Conservation (phyloP, 2,888 invertebrate species). For the Mythimna ferrago region DNA sequence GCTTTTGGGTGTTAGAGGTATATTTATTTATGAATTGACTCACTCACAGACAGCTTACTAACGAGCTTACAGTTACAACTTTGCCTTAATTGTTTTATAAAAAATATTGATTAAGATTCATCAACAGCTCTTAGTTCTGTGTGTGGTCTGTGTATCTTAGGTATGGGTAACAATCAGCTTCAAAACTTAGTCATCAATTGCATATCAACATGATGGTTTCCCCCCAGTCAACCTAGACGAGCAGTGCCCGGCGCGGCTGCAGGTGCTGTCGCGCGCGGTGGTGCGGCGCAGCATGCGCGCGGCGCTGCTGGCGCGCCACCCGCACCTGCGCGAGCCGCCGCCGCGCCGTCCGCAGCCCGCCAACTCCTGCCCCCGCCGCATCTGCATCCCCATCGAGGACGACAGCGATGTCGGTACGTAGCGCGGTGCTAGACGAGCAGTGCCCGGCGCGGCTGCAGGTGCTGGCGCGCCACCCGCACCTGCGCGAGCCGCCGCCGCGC, state of each 20-base stretch:
- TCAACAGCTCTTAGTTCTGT: too few species aligned
- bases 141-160: too few species aligned
- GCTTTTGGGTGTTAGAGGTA: too few species aligned
- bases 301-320: conserved; percentile 74
- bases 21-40: too few species aligned
- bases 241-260: conserved; percentile 79
- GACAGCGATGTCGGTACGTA: conserved; percentile 78
- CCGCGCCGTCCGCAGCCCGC: conserved; percentile 60
- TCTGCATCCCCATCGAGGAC: conserved; percentile 81
- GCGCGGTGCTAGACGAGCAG: too few species aligned
- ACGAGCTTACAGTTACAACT: background rate
- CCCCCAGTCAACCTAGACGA: conserved; percentile 69
- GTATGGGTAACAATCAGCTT: too few species aligned
- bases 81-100: background rate
- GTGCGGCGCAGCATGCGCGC: conserved; percentile 76
- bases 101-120: too few species aligned
- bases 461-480: conserved; percentile 75
- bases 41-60: background rate
- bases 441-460: conserved; percentile 61
- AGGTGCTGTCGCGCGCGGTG: conserved; percentile 75
- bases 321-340: conserved; percentile 76
- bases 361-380: conserved; percentile 71
- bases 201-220: too few species aligned
- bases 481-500: conserved; percentile 72
- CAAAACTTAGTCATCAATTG: too few species aligned